Evolutionary conservation across 2,113 vertebrate species (phyloP).

Genomic region (Aythya baeri): DNA sequence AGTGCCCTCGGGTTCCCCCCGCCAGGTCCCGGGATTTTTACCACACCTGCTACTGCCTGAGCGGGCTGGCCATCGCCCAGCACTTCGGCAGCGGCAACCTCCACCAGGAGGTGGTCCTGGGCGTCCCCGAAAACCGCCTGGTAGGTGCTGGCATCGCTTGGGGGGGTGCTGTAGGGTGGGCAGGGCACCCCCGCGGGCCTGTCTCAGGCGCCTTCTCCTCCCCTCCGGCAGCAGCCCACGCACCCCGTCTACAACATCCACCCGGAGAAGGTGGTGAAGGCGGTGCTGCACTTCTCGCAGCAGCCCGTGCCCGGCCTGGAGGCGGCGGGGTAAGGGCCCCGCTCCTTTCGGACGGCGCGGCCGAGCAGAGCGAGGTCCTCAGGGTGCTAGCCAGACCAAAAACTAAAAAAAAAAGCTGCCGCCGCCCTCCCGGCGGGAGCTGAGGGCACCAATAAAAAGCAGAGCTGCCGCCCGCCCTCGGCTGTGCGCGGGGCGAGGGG

Average conservation of each 20-base stretch:
- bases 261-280: constrained; percentile 90
- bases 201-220: not conserved
- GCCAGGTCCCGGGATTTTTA: constrained; percentile 95
- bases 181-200: not conserved
- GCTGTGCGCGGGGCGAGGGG: not conserved
- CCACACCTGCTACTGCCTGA: constrained; percentile 98
- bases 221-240: constrained; percentile 83
- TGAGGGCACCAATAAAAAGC: constrained; percentile 30
- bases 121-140: constrained; percentile 88
- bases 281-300: constrained; percentile 85
- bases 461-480: not conserved
- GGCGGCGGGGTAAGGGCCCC: not conserved
- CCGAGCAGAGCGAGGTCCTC: not conserved
- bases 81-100: constrained; percentile 91
- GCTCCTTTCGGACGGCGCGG: not conserved
- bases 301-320: constrained; percentile 79
- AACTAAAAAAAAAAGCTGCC: not conserved
- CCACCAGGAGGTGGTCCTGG: constrained; percentile 86
- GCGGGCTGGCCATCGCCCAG: constrained; percentile 93
- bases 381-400: constrained; percentile 73
- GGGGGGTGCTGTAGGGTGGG: not conserved
- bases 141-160: constrained; percentile 71
- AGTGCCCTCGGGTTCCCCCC: not conserved
- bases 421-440: not conserved
- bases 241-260: constrained; percentile 96